Base-by-base conservation (phyloP, 2,113 vertebrate species). In the Dissostichus mawsoni region DNA sequence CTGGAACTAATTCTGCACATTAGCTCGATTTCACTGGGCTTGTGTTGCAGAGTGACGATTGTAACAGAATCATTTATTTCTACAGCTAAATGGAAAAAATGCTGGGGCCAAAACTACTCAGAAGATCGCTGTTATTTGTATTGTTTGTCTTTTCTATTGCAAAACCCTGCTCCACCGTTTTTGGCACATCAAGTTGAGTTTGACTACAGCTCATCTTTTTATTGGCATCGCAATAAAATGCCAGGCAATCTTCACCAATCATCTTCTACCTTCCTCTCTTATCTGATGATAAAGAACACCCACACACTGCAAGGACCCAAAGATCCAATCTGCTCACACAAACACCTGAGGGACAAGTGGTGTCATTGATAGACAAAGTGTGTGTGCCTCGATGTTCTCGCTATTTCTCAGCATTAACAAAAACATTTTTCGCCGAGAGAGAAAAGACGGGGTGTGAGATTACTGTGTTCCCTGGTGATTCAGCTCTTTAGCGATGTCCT, bases 1-100 rank as follows among this genome's bases (percentile, higher is more conserved):
- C 81, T 77, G 78, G 77, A 91, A 92, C 87, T 70, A 82, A 92
- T 90, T 83, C 36, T 56, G 64, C 78, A 87, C 41, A 85, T 83
- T 85, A 80, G 77, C 74, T 77, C 36, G 0, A 74, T 80, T 91
- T 86, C 67, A 73, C 68, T 57, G 41, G 56, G 79, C 70, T 79
- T 69, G 59, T 79, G 80, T 74, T 75, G 73, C 55, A 76, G 66
- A 75, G 65, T 23, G 65, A 20, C 7, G 56, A 77, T 70, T 80
- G 58, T 36, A 76, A 70, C 52, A 45, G 11, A 69, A 59, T 16
- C 25, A 73, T 29, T 25, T 3, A n/a, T 33, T 45, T 61, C 8
- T 48, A n/a, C 3, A 14, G 47, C 59, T 75, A 56, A 80, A 86
- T 57, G 10, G n/a, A 6, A 51, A 41, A 69, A 58, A 17, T 8